Base-by-base conservation (phyloP, 2,888 invertebrate genomes). In the Drosophila rubida region DNA sequence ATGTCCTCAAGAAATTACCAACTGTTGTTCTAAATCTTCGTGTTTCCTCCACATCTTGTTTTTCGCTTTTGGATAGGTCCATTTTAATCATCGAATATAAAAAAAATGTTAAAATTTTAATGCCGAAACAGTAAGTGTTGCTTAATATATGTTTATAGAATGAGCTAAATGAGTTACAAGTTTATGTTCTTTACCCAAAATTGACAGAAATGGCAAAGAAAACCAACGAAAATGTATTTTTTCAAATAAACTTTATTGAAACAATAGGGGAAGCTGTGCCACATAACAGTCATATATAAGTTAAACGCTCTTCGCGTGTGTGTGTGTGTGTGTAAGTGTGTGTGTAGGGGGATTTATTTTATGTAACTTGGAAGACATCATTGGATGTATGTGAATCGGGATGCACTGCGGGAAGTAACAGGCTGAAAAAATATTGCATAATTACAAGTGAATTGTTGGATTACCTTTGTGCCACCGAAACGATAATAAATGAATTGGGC, bases 291-390 rank as follows among this genome's bases (percentile, higher is more conserved):
- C 13, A 27, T 25, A 6, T 25, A 6, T 1, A 25, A 25, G 25
- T 25, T 1, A 25, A 25, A 25, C 7, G 25, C 25, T 25, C 1
- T 25, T 25, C 25, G 22, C 32, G 48, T 35, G 25, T 16, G n/a
- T 22, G 19, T 22, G 30, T 8, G 13, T 22, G 35, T 25, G 23
- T 23, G 13, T 22, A 19, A 11, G 23, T 14, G 42, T 32, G 50
- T 14, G 25, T 25, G 25, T 45, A 27, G 71, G 68, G 72, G 68
- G 63, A 6, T 1, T 3, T 1, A n/a, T 30, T 25, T 13, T 22
- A 7, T 45, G 9, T 59, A 9, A 46, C 7, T 22, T 30, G 72
- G 72, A 69, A 70, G 68, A 54, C 71, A 54, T 70, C 71, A 50
- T 67, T 14, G 39, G 27, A 35, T 30, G 7, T 55, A 35, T 30